phyloP scores from a whole-genome alignment of 2,113 vertebrate species.

The Bubo scandiacus region DNA sequence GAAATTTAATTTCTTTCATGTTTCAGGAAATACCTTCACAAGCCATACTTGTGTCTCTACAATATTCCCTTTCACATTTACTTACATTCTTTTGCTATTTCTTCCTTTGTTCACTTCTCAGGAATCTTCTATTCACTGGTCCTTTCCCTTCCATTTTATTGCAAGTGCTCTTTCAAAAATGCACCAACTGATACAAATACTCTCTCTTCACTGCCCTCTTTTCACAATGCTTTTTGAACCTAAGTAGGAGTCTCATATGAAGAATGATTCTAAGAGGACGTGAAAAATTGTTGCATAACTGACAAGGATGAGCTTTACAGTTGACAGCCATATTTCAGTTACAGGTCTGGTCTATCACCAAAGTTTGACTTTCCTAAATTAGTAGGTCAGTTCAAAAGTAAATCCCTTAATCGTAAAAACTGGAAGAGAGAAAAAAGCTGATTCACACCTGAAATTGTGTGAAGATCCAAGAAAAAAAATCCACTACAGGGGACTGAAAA shows the following conservation, averaged over 20 bases:
- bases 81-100: neutral
- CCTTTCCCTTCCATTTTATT: neutral
- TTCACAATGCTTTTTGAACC: neutral
- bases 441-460: neutral
- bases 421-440: neutral
- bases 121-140: neutral
- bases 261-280: neutral
- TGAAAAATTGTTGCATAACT: neutral
- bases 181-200: neutral
- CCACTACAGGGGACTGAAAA: neutral
- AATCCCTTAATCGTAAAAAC: neutral
- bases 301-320: neutral
- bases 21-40: neutral
- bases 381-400: neutral
- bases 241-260: neutral
- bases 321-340: neutral
- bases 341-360: neutral
- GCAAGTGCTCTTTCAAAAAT: neutral
- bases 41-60: neutral
- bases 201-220: neutral
- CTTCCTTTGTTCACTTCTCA: neutral
- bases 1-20: neutral
- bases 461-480: neutral
- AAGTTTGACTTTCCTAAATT: neutral
- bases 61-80: neutral